Evolutionary conservation across 2,113 vertebrate genomes (phyloP).

Genomic region (Thymallus thymallus): DNA sequence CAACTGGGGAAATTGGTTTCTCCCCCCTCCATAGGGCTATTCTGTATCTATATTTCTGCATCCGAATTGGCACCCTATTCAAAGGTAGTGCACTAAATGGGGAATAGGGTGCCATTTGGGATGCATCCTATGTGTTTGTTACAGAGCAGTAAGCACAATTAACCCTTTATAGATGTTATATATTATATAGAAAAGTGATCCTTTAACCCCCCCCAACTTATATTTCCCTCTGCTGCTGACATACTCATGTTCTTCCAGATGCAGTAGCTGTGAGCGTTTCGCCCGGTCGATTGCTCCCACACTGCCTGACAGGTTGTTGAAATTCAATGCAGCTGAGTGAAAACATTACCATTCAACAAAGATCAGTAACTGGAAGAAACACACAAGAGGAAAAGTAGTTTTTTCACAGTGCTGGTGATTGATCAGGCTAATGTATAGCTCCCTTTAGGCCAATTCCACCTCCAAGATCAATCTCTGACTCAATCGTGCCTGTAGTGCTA

Average conservation of each 20-base stretch:
- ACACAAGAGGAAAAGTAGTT: not conserved
- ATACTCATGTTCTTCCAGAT: not conserved
- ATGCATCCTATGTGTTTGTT: too few species aligned
- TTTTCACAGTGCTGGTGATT: constrained; percentile 18
- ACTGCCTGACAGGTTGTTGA: constrained; percentile 8
- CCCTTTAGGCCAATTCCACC: constrained; percentile 24
- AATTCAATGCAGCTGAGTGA: not conserved
- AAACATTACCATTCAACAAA: not conserved
- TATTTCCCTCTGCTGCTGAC: not conserved
- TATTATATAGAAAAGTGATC: too few species aligned
- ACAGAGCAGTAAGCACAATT: too few species aligned
- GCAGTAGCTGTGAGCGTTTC: not conserved
- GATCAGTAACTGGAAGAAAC: not conserved
- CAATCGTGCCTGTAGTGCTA: constrained; percentile 18
- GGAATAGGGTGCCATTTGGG: too few species aligned
- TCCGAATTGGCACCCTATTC: too few species aligned
- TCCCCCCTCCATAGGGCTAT: too few species aligned
- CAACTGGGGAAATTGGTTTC: too few species aligned
- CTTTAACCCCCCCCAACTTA: not conserved
- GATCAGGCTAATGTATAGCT: constrained; percentile 43
- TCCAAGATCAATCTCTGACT: constrained; percentile 31
- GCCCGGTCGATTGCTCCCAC: not conserved
- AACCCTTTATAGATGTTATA: too few species aligned
- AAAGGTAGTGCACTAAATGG: too few species aligned
- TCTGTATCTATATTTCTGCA: too few species aligned